These are phyloP conservation scores for Eonycteris spelaea DNA, from an alignment of 2,113 vertebrate genomes.

Conservation along the genomic window DNA sequence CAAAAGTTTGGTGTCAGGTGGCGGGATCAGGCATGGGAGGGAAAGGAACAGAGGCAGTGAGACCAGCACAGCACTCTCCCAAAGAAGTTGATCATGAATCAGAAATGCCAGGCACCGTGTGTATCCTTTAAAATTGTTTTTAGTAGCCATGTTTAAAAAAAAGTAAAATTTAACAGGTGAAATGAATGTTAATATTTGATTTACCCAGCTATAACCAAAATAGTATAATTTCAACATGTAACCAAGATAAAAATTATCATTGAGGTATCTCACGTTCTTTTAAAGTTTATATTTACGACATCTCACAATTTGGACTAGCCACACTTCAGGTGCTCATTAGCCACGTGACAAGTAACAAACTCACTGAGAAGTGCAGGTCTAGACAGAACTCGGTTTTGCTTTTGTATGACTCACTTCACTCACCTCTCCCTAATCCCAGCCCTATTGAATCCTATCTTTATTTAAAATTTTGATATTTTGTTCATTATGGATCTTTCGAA, in stretches of 20 bases:
- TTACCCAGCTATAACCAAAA: neutral
- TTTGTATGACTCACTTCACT: neutral
- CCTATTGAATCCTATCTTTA: neutral
- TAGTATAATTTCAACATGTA: neutral
- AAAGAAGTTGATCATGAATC: neutral
- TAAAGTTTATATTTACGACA: neutral
- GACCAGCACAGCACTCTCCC: accelerated
- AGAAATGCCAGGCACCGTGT: neutral
- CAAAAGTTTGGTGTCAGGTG: neutral
- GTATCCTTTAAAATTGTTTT: neutral
- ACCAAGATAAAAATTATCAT: neutral
- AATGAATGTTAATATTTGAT: neutral
- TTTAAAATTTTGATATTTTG: neutral
- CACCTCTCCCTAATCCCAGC: neutral
- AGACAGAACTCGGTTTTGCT: neutral
- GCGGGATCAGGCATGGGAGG: neutral
- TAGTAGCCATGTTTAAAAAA: neutral
- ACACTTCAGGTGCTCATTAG: neutral
- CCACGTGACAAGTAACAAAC: neutral
- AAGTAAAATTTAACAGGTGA: neutral
- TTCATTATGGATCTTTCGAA: neutral
- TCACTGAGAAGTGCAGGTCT: neutral
- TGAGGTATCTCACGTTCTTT: neutral
- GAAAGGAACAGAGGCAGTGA: neutral
- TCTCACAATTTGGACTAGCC: neutral